A percentile compares a stretch with the other conserved stretches of the same genome.
Evolutionary conservation across 2,113 vertebrate genomes (phyloP).

Genomic region (Plestiodon gilberti): DNA sequence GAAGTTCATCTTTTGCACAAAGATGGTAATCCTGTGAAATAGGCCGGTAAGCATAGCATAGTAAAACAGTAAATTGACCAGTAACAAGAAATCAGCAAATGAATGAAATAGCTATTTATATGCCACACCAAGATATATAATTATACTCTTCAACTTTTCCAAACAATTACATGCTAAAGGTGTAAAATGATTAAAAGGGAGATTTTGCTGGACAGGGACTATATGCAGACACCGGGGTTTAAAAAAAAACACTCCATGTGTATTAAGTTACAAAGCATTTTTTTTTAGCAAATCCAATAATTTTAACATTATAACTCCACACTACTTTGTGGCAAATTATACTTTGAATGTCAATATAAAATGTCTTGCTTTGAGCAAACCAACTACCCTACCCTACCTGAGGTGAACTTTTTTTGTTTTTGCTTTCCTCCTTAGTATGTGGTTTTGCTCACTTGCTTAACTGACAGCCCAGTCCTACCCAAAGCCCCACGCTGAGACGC

Average conservation of each 20-base stretch:
- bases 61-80: slow-evolving; percentile 68
- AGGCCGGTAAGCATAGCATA: slow-evolving; percentile 29
- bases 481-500: too few species aligned
- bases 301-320: slow-evolving; percentile 66
- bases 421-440: background rate
- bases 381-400: too few species aligned
- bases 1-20: slow-evolving; percentile 9
- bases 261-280: slow-evolving; percentile 64
- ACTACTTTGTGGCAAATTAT: slow-evolving; percentile 48
- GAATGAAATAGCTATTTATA: slow-evolving; percentile 70
- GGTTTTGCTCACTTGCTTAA: background rate
- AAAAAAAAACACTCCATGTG: slow-evolving; percentile 62
- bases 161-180: slow-evolving; percentile 71
- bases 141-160: slow-evolving; percentile 68
- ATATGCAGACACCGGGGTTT: slow-evolving; percentile 60
- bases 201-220: slow-evolving; percentile 65
- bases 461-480: too few species aligned
- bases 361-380: background rate
- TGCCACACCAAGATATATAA: slow-evolving; percentile 68
- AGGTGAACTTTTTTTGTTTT: background rate
- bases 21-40: slow-evolving; percentile 28
- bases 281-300: slow-evolving; percentile 66
- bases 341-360: slow-evolving; percentile 51
- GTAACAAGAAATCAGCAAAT: slow-evolving; percentile 71
- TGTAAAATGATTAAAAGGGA: slow-evolving; percentile 73